A percentile compares a stretch with the other conserved stretches of the same genome.
These are phyloP conservation scores for Siniperca obscura DNA, from an alignment of 2,797 vertebrate genomes.

Conservation along the genomic window DNA sequence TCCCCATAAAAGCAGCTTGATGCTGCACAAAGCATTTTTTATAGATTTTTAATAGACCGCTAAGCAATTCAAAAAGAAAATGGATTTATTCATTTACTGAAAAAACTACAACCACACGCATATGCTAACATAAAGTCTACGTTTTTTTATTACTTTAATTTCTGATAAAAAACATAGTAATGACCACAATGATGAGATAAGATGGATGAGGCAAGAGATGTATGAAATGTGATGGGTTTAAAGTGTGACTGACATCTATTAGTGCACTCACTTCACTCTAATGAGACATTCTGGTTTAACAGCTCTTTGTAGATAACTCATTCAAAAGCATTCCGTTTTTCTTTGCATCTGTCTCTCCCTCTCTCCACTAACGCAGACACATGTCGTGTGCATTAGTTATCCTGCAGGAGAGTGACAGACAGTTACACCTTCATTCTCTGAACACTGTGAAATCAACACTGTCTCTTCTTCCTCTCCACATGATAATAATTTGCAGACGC, in stretches of 20 bases:
- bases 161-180: not conserved
- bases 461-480: conserved; percentile 4
- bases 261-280: not conserved
- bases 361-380: not conserved
- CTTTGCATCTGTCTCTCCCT: not conserved
- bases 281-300: not conserved
- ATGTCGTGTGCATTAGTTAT: not conserved
- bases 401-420: not conserved
- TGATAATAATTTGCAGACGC: not conserved
- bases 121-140: not conserved
- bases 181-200: not conserved
- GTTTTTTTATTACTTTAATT: not conserved
- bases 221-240: not conserved
- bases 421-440: conserved; percentile 15
- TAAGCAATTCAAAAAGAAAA: not conserved
- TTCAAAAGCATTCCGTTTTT: not conserved
- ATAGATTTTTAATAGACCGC: not conserved
- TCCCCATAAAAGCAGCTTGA: not conserved
- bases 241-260: not conserved
- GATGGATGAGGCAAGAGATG: not conserved
- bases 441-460: conserved; percentile 18
- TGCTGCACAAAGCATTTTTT: not conserved
- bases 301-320: not conserved
- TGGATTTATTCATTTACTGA: not conserved
- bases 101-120: not conserved